phyloP scores from a whole-genome alignment of 2,888 invertebrate genomes.

The Drosophila anomalata region DNA sequence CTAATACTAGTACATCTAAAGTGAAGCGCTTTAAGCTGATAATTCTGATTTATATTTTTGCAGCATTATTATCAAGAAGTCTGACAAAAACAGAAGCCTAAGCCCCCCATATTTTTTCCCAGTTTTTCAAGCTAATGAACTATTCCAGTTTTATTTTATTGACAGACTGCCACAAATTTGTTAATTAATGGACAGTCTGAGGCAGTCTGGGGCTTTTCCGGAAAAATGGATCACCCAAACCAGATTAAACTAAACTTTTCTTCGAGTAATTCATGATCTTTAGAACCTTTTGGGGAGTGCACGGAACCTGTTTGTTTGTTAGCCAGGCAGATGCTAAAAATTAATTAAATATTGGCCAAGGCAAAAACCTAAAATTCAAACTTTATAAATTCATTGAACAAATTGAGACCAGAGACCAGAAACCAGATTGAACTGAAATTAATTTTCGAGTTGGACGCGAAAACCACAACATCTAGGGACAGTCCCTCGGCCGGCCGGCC shows the following conservation, averaged over 20 bases:
- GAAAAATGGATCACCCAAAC: slow-evolving; percentile 10
- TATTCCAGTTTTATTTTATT: slow-evolving; percentile 9
- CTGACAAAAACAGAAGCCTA: background rate
- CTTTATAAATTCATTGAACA: slow-evolving; percentile 26
- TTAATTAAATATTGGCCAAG: slow-evolving; percentile 22
- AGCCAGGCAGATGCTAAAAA: slow-evolving; percentile 23
- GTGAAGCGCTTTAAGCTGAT: background rate
- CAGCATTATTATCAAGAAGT: background rate
- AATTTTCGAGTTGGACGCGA: slow-evolving; percentile 1
- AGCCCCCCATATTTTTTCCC: too few relatives aligned
- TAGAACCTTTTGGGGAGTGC: slow-evolving; percentile 18
- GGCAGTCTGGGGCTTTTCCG: background rate
- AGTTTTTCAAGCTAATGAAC: background rate
- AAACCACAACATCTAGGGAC: slow-evolving; percentile 1
- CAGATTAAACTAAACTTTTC: slow-evolving; percentile 22
- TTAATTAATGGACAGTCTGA: slow-evolving; percentile 16
- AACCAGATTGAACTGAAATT: slow-evolving; percentile 33
- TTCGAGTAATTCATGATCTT: slow-evolving; percentile 2
- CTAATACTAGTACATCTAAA: background rate
- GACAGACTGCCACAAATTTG: slow-evolving; percentile 10
- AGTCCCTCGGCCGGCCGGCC: background rate
- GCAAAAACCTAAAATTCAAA: slow-evolving; percentile 10
- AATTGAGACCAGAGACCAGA: slow-evolving; percentile 12
- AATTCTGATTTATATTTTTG: background rate
- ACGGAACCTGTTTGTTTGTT: slow-evolving; percentile 33